phyloP scores from a whole-genome alignment of 2,797 vertebrate genomes.

The Limosa lapponica region DNA sequence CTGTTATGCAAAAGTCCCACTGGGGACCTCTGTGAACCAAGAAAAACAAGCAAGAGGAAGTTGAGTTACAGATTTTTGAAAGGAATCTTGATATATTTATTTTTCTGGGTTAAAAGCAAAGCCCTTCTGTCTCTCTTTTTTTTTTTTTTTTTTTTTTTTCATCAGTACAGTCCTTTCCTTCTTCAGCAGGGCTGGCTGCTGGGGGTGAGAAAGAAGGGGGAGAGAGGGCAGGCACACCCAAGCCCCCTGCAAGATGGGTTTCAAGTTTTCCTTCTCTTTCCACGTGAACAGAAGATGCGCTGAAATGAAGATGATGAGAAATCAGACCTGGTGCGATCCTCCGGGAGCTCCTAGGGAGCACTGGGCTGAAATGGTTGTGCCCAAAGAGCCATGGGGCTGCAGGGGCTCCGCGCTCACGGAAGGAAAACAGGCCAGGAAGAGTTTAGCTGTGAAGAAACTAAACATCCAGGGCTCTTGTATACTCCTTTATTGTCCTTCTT shows the following conservation, averaged over 20 bases:
- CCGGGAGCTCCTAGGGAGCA: background rate
- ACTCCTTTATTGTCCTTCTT: background rate
- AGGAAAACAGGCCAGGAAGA: background rate
- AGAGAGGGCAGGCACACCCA: background rate
- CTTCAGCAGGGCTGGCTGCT: background rate
- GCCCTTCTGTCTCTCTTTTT: slow-evolving; percentile 53
- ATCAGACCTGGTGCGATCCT: background rate
- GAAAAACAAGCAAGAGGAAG: slow-evolving; percentile 54
- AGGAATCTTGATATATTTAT: slow-evolving; percentile 55
- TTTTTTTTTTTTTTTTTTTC: background rate
- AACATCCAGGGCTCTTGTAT: slow-evolving; percentile 18
- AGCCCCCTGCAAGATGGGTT: background rate
- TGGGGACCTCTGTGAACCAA: slow-evolving; percentile 26
- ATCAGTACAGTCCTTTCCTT: slow-evolving; percentile 25
- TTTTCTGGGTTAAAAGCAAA: slow-evolving; percentile 39
- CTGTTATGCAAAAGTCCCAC: slow-evolving; percentile 18
- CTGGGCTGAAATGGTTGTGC: background rate
- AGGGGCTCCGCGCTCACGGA: background rate
- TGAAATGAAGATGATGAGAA: background rate
- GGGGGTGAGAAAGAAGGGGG: background rate
- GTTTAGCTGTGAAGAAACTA: slow-evolving; percentile 35
- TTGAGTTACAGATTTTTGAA: slow-evolving; percentile 38
- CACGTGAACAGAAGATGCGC: accelerated
- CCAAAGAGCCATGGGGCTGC: background rate
- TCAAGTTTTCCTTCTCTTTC: background rate